Evolutionary conservation across 2,113 vertebrate species (phyloP).

Genomic region (Vidua chalybeata): DNA sequence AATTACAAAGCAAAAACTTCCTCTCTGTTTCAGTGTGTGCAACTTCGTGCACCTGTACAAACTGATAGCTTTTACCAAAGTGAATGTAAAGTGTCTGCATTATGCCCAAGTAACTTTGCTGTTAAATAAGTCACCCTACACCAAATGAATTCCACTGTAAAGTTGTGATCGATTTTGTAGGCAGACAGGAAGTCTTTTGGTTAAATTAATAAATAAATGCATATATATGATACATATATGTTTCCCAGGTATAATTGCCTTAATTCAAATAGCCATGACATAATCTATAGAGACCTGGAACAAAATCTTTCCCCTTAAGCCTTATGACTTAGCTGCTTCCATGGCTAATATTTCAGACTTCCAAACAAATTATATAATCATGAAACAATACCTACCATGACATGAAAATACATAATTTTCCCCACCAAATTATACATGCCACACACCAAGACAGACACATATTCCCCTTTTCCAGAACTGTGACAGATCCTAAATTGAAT

Average conservation of each 20-base stretch:
- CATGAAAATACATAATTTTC: background rate
- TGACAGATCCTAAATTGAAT: background rate
- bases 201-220: background rate
- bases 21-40: background rate
- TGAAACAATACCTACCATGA: background rate
- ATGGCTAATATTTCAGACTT: background rate
- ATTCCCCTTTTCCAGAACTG: background rate
- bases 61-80: background rate
- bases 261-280: background rate
- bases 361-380: background rate
- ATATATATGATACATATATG: background rate
- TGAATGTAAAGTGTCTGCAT: background rate
- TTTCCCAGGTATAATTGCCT: background rate
- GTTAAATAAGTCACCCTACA: background rate
- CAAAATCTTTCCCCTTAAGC: background rate
- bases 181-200: background rate
- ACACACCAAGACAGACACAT: background rate
- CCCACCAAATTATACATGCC: background rate
- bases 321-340: background rate
- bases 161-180: background rate
- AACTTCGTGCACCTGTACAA: background rate
- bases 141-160: background rate
- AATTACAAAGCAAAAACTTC: background rate
- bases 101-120: background rate
- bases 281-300: background rate